Evolutionary conservation across 2,797 vertebrate species (phyloP).

Genomic region (Poecilia picta): DNA sequence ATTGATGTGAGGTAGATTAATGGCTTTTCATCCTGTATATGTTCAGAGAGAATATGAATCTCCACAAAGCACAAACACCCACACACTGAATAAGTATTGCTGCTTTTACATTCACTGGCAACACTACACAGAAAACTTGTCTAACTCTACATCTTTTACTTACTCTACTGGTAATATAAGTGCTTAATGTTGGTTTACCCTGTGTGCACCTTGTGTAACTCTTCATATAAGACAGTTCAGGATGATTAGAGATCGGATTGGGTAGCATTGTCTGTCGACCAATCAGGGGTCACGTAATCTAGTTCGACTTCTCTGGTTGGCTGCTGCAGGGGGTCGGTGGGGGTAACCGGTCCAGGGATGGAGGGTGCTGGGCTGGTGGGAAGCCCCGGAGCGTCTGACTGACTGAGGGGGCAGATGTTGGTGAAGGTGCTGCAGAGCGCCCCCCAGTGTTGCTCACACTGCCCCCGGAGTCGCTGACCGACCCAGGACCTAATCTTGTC

Average conservation of each 20-base stretch:
- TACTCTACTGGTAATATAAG: slow-evolving; percentile 25
- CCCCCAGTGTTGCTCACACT: slow-evolving; percentile 94
- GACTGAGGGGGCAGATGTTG: slow-evolving; percentile 80
- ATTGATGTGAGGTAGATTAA: slow-evolving; percentile 72
- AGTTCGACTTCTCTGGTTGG: slow-evolving; percentile 20
- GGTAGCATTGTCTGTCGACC: slow-evolving; percentile 61
- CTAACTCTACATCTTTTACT: slow-evolving; percentile 19
- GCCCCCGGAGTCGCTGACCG: slow-evolving; percentile 83
- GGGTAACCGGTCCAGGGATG: slow-evolving; percentile 32
- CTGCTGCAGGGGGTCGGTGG: slow-evolving; percentile 20
- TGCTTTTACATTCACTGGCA: slow-evolving; percentile 37
- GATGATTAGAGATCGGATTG: slow-evolving; percentile 69
- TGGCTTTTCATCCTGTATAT: slow-evolving; percentile 44
- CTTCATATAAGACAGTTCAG: slow-evolving; percentile 73
- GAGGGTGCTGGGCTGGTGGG: slow-evolving; percentile 27
- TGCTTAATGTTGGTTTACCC: slow-evolving; percentile 51
- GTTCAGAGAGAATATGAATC: slow-evolving; percentile 29
- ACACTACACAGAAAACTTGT: slow-evolving; percentile 15
- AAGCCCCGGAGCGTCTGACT: slow-evolving; percentile 17
- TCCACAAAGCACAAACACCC: slow-evolving; percentile 36
- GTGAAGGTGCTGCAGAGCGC: slow-evolving; percentile 88
- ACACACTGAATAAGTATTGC: slow-evolving; percentile 58
- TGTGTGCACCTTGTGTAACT: slow-evolving; percentile 34
- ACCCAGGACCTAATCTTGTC: slow-evolving; percentile 88
- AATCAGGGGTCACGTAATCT: slow-evolving; percentile 44